Percentiles rank a stretch among this genome's conserved stretches.
These are phyloP conservation scores for Cirrhinus molitorella DNA, from an alignment of 2,797 vertebrate genomes.

Conservation along the genomic window DNA sequence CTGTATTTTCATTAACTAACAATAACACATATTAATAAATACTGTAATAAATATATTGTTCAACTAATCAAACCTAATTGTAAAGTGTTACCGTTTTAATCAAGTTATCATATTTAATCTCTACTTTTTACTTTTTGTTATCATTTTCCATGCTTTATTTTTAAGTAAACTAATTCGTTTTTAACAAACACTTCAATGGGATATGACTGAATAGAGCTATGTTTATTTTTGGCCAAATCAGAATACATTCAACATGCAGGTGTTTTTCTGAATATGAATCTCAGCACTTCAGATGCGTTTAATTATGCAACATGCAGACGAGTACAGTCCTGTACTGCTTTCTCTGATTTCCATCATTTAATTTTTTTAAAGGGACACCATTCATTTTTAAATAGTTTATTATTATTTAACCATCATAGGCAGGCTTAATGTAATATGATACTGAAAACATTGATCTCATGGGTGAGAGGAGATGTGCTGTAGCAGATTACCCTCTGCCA, in stretches of 20 bases:
- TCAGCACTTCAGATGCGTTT: slow-evolving; percentile 1
- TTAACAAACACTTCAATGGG: not conserved
- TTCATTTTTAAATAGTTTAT: slow-evolving; percentile 14
- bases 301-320: slow-evolving; percentile 10
- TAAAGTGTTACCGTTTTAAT: no score
- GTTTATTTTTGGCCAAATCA: not conserved
- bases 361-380: not conserved
- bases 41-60: no score
- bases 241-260: slow-evolving; percentile 7
- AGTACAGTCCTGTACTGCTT: not conserved
- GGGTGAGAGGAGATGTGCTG: slow-evolving; percentile 16
- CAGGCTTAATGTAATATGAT: slow-evolving; percentile 3
- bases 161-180: not conserved
- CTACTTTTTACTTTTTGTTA: not conserved
- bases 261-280: not conserved
- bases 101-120: not conserved
- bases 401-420: slow-evolving; percentile 21
- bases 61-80: no score
- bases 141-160: not conserved
- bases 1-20: no score
- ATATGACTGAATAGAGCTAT: not conserved
- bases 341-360: slow-evolving; percentile 9
- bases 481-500: slow-evolving; percentile 24
- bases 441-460: slow-evolving; percentile 35
- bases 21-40: no score